Evolutionary conservation across 2,797 vertebrate species (phyloP).

Genomic region (Craterocephalus amniculus): DNA sequence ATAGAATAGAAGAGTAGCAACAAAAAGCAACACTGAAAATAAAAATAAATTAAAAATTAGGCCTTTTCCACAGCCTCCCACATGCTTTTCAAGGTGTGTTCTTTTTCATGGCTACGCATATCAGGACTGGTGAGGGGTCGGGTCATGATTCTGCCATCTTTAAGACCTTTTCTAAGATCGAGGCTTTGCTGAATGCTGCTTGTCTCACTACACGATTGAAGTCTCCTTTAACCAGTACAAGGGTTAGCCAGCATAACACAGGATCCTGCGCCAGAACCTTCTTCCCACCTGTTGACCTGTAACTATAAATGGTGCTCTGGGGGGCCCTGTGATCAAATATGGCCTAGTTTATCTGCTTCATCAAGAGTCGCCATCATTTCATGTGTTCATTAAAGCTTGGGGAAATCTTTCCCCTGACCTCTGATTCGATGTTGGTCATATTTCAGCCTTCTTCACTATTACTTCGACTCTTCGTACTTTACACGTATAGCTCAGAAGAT

Average conservation of each 20-base stretch:
- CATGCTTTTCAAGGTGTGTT: neutral
- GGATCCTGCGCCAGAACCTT: neutral
- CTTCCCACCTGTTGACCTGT: neutral
- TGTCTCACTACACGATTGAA: neutral
- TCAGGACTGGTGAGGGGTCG: neutral
- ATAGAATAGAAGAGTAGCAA: neutral
- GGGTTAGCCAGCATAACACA: neutral
- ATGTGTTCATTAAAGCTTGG: neutral
- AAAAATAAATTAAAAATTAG: no score
- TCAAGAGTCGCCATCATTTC: neutral
- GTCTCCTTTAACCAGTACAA: neutral
- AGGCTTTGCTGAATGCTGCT: neutral
- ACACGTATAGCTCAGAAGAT: neutral
- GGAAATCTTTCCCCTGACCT: neutral
- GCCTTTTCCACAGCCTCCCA: neutral
- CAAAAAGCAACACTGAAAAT: neutral
- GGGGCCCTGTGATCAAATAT: neutral
- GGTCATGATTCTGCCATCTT: neutral
- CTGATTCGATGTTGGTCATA: neutral
- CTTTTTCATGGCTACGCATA: no score
- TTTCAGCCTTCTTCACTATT: neutral
- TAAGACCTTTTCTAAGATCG: neutral
- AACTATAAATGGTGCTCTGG: no score
- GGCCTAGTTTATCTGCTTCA: neutral
- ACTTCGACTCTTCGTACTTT: neutral